Base-by-base conservation (phyloP, 2,113 vertebrate genomes). In the Cololabis saira region DNA sequence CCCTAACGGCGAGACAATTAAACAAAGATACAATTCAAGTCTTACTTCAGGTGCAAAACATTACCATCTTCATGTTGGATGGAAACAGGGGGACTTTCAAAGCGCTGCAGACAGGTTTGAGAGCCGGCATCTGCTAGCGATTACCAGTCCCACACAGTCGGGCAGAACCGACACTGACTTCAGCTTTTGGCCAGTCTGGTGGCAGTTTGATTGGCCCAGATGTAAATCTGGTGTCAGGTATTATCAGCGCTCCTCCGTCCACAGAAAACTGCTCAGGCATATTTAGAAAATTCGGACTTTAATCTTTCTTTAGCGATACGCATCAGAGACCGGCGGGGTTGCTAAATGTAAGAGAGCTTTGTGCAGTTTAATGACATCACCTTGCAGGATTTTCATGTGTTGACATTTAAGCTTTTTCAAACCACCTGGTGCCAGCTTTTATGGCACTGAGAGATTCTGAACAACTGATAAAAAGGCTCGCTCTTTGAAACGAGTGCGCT, bases 41-140 rank as follows among this genome's bases (percentile, higher is more conserved):
- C 1, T 14, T 14, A 52, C 51, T 59, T 70, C 33, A 37, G 3
- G 6, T 19, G 60, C 17, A 17, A 42, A 45, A 60, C 12, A 0
- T 6, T 12, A 11, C 15, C 6, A 42, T 22, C 43, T 47, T 70
- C 41, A 41, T 11, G 47, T 72, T 33, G 19, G 5, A 58, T 15
- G 45, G 17, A 42, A 19, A 10, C 16, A 50, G 50, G 6, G 27
- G 18, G 18, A 16, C 2, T 19, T 49, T 42, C 50, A 49, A 49
- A 48, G 18, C 6, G 12, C 27, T 21, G 13, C 27, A 49, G 33
- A 21, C 16, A 15, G 57, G 37, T 59, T 65, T 3, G 51, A n/a
- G 21, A 74, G 49, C 0, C 61, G 22, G 53, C 78, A 78, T 78
- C 82, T 89, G 78, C 14, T 61, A 58, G 52, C 65, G 59, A 85